Evolutionary conservation across 2,797 vertebrate genomes (phyloP), one percentile per base, ranked within the genome.

Genomic region (Protonibea diacanthus): DNA sequence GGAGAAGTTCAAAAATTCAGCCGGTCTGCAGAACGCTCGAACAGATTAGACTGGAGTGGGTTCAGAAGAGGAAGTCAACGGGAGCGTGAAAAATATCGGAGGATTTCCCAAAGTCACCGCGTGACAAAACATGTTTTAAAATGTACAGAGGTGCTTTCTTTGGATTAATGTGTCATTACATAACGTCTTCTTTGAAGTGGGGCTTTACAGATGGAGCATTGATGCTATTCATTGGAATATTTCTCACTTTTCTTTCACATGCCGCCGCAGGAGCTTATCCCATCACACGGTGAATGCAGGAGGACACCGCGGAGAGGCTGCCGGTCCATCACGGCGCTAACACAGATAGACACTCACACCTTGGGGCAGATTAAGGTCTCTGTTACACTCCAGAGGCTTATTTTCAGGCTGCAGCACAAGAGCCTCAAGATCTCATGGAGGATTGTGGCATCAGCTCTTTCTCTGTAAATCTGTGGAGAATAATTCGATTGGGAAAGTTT

Each of bases 1-100:
- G 66, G 55, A 40, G 29, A 44, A 45, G 58, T 75, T 84, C 48
- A 75, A n/a, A 62, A 12, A 61, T 51, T 38, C 62, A 66, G 63
- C 12, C 4, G 38, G 74, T 65, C 68, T 8, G 74, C 58, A 49
- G 27, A 42, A 23, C 14, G 44, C 64, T 74, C 23, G 33, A 29
- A 5, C 18, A 61, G 75, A 81, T 85, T 52, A 76, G 61, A 25
- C n/a, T 5, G 55, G 14, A 57, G 48, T 2, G 45, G 20, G 71
- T n/a, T 75, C 61, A 68, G 55, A 63, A 1, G 72, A 57, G 52
- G 42, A 17, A 17, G 44, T 29, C 63, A n/a, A 13, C 8, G 61
- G 7, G 25, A 76, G 52, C 17, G 61, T 21, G 66, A 6, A 4
- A n/a, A 61, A 52, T 52, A 33, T 67, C 10, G 7, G 13, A 73